Base-by-base conservation (phyloP, 2,113 vertebrate species). In the Saimiri boliviensis region DNA sequence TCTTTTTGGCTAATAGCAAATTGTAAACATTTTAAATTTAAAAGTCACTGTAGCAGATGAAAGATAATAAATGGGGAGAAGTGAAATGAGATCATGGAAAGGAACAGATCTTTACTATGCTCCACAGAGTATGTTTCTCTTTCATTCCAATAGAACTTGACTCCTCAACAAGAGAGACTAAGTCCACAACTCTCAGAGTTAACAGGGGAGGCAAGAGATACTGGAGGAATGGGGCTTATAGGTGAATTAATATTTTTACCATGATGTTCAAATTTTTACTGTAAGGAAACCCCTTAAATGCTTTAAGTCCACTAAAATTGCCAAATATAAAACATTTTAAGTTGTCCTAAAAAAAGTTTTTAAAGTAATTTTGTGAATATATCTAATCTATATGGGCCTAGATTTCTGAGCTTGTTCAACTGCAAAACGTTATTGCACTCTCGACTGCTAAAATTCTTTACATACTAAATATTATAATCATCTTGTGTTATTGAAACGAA, bases 1-100 rank as follows among this genome's bases (percentile, higher is more conserved):
- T 88, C 52, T 79, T 95, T 79, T 80, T 27, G 10, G 10, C 17
- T 86, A 95, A 73, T 17, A 94, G 52, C 17, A 92, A 86, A 54
- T 63, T 77, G 91, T 58, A 8, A 74, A 91, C 70, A 86, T 86
- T 95, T 52, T 71, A 83, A 84, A 79, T 92, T 87, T 70, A 87
- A 95, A 95, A 82, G 49, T 86, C 70, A 88, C 19, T 76, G 32
- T 2, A 96, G 56, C 21, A 96, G 73, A 70, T 81, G 25, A 92
- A 42, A 96, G 27, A 11, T 74, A 35, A 42, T 73, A 52, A 94
- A 47, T 74, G 27, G 32, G 17, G 45, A 77, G 25, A 94, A 70
- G 13, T 84, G 30, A 96, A 91, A 74, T 66, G 47, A 52, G 77
- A 21, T 74, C 32, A 88, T 89, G 40, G n/a, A 63, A 76, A 30